Evolutionary conservation across 2,888 invertebrate species (phyloP), one percentile per base, ranked within the genome.

Genomic region (Synergus umbraculus): DNA sequence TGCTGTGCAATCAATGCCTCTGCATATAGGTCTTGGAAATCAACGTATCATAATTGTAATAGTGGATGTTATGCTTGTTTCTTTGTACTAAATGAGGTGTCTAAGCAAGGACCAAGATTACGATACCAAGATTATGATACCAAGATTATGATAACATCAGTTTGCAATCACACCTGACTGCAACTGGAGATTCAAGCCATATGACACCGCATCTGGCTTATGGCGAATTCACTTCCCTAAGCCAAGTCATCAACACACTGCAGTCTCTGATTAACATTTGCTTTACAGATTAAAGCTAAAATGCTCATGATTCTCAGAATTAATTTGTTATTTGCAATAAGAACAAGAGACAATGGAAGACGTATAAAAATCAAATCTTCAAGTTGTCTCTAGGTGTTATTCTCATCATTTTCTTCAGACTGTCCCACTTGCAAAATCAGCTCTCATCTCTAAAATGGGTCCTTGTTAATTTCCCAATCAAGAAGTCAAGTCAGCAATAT

Each of bases 181-280:
- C 88, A 90, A 89, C 85, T 85, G 85, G 90, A 90, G 88, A 89
- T 84, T 82, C 65, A 10, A 83, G 87, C 86, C 85, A 89, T 82
- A 84, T 85, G 89, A 89, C 86, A 89, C 89, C 83, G 44, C 64
- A 77, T 63, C 64, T 64, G 44, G 46, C 29, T 46, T 64, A 37
- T 37, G n/a, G 10, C 37, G 54, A 69, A 69, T 29, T 69, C 29
- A 69, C 29, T 49, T 49, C 46, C 29, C 58, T 58, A 2, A 58
- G 49, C 49, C 69, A 69, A 49, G 49, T 49, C 69, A 49, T 69
- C n/a, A 29, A 49, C 29, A 49, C 29, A 22, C 22, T 18, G 18
- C 15, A n/a, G 9, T 15, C 15, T 8, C 15, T 15, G 5, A 41
- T 66, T 43, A 10, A 5, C 29, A 43, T 43, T 65, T 1, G 18